phyloP scores from a whole-genome alignment of 1,140 invertebrate species.

The Andrena cerasifolii region DNA sequence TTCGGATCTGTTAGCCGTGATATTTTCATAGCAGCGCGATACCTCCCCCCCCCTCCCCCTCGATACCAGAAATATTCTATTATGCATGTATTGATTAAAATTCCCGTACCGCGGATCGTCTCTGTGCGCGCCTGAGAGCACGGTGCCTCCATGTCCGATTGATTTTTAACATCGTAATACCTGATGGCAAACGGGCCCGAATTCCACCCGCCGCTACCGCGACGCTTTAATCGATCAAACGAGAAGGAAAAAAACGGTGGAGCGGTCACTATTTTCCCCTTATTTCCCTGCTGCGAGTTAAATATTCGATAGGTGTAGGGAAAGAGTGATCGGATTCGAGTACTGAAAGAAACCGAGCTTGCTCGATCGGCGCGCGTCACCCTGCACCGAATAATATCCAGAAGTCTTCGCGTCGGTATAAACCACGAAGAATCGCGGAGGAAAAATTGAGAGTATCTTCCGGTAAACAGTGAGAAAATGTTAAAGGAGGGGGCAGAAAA shows the following conservation, averaged over 20 bases:
- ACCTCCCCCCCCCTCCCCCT: too few species aligned
- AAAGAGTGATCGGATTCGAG: too few species aligned
- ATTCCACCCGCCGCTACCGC: constrained; percentile 2
- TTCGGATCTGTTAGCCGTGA: constrained; percentile 36
- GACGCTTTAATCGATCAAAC: constrained; percentile 9
- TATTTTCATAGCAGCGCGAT: constrained; percentile 42
- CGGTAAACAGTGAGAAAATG: constrained; percentile 41
- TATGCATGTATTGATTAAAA: constrained; percentile 54
- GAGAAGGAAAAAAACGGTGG: background rate
- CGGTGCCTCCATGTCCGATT: constrained; percentile 22
- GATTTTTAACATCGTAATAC: constrained; percentile 46
- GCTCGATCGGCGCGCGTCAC: too few species aligned
- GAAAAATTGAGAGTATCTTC: too few species aligned
- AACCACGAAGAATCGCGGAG: background rate
- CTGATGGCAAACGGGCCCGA: background rate
- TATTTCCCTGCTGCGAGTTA: too few species aligned
- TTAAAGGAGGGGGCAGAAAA: constrained; percentile 47
- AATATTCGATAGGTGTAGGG: too few species aligned
- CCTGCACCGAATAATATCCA: too few species aligned
- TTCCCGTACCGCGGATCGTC: constrained; percentile 14
- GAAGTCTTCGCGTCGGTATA: too few species aligned
- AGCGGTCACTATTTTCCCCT: background rate
- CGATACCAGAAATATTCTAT: constrained; percentile 36
- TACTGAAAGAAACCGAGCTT: too few species aligned
- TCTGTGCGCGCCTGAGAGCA: background rate